Conservation (phyloP, 2,888 invertebrate species). For the Lymantria monacha region DNA sequence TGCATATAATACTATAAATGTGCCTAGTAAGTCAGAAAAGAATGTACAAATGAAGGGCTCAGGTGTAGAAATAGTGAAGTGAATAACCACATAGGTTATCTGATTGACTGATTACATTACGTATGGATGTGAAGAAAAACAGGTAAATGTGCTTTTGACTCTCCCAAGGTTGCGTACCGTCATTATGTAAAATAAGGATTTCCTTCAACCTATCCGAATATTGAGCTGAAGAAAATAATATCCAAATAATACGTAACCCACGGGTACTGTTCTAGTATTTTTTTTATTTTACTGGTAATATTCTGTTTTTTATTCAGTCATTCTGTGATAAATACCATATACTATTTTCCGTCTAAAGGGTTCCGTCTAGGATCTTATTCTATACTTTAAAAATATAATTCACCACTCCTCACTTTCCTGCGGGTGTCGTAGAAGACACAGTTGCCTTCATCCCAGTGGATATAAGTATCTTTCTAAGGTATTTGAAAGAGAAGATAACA, state of each 20-base stretch:
- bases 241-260: not conserved
- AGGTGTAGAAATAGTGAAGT: slow-evolving; percentile 2
- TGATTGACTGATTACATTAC: slow-evolving; percentile 9
- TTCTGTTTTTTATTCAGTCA: not conserved
- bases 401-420: too few relatives aligned
- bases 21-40: too few relatives aligned
- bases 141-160: slow-evolving; percentile 4
- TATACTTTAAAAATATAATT: too few relatives aligned
- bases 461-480: too few relatives aligned
- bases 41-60: too few relatives aligned
- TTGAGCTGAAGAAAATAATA: not conserved
- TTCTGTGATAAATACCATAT: too few relatives aligned
- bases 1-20: too few relatives aligned
- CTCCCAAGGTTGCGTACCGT: slow-evolving; percentile 6
- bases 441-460: too few relatives aligned
- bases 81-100: not conserved
- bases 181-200: slow-evolving; percentile 11
- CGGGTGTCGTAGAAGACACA: too few relatives aligned
- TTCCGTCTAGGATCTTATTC: too few relatives aligned
- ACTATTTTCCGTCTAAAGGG: too few relatives aligned
- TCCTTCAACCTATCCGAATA: slow-evolving; percentile 6
- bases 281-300: not conserved
- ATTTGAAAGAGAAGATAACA: too few relatives aligned
- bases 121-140: slow-evolving; percentile 5
- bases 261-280: not conserved